These are phyloP conservation scores for Hippocampus comes DNA, from an alignment of 2,113 vertebrate species.

Conservation along the genomic window DNA sequence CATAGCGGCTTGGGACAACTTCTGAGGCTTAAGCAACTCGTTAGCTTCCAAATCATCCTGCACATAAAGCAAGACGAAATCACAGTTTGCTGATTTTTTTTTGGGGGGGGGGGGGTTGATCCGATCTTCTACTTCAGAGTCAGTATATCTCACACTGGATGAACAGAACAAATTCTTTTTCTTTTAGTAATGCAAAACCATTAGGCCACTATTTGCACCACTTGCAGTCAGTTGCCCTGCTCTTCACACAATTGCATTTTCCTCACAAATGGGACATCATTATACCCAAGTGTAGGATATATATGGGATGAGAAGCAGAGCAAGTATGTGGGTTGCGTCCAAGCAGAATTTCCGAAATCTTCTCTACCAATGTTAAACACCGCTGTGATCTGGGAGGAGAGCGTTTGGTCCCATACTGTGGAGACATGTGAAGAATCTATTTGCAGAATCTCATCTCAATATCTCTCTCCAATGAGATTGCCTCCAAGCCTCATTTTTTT, in stretches of 20 bases:
- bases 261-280: too few species aligned
- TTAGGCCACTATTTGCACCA: too few species aligned
- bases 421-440: neutral
- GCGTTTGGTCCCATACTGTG: neutral
- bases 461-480: neutral
- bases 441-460: neutral
- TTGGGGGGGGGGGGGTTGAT: slow-evolving; percentile 7
- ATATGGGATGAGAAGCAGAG: too few species aligned
- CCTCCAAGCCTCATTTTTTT: neutral
- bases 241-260: neutral
- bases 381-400: neutral
- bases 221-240: neutral
- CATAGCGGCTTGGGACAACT: slow-evolving; percentile 50
- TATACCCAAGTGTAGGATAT: too few species aligned
- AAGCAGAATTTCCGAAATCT: too few species aligned
- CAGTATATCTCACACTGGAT: slow-evolving; percentile 17
- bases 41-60: slow-evolving; percentile 46
- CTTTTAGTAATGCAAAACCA: too few species aligned
- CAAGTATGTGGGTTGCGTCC: too few species aligned
- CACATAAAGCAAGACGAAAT: slow-evolving; percentile 38
- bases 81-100: slow-evolving; percentile 24
- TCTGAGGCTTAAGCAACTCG: slow-evolving; percentile 42
- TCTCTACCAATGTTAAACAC: too few species aligned
- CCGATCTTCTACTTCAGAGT: slow-evolving; percentile 23
- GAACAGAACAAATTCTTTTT: neutral